A percentile compares a stretch with the other conserved stretches of the same genome.
Conservation (phyloP, 2,888 invertebrate species). For the Entomobrya proxima region DNA sequence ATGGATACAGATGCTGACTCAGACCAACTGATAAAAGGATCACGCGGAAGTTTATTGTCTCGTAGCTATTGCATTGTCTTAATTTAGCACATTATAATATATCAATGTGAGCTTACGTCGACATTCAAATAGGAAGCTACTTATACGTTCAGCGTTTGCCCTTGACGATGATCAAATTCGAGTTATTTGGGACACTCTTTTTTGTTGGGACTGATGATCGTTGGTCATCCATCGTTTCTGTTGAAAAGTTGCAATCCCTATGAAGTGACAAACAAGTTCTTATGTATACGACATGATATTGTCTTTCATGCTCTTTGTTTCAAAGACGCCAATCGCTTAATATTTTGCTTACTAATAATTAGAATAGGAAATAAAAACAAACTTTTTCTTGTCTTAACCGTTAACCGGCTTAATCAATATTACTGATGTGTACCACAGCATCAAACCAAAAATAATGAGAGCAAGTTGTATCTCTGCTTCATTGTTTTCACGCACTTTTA, state of each 20-base stretch:
- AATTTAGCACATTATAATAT: not conserved
- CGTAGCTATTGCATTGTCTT: not conserved
- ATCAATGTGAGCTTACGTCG: not conserved
- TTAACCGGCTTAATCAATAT: slow-evolving; percentile 18
- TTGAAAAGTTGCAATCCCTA: not conserved
- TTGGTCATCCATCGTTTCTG: not conserved
- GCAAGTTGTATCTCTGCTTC: slow-evolving; percentile 18
- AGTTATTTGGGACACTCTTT: slow-evolving; percentile 61
- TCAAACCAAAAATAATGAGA: slow-evolving; percentile 24
- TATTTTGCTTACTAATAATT: slow-evolving; percentile 40
- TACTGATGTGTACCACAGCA: not conserved
- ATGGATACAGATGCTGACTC: not conserved
- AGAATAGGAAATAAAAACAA: slow-evolving; percentile 55
- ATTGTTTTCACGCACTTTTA: not conserved
- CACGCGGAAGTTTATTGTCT: slow-evolving; percentile 46
- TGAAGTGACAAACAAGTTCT: slow-evolving; percentile 41
- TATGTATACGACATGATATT: not conserved
- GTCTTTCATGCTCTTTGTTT: not conserved
- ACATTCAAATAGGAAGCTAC: not conserved
- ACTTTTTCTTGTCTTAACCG: slow-evolving; percentile 27
- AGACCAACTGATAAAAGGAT: slow-evolving; percentile 5
- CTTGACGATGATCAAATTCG: slow-evolving; percentile 64
- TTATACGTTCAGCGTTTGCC: slow-evolving; percentile 16
- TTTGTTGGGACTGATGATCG: not conserved
- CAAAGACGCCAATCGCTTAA: not conserved